Percentiles rank a stretch among this genome's conserved stretches.
phyloP scores from a whole-genome alignment of 2,888 invertebrate species.

The Neoascia interrupta region DNA sequence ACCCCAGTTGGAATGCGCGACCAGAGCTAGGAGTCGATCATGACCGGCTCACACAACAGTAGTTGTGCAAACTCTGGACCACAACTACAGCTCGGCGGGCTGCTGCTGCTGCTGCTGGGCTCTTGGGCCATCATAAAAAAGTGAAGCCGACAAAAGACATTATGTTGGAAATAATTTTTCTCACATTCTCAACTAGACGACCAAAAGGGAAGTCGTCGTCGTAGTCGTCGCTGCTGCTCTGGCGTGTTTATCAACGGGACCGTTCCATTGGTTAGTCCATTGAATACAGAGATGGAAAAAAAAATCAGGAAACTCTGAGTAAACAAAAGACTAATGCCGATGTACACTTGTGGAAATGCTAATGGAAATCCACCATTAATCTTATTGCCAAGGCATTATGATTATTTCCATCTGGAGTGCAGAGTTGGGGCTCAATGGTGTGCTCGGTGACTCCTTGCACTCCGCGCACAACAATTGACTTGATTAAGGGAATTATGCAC shows the following conservation, averaged over 20 bases:
- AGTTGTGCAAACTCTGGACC: slow-evolving; percentile 59
- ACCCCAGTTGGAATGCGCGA: slow-evolving; percentile 60
- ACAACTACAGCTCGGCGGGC: slow-evolving; percentile 18
- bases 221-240: too few species aligned
- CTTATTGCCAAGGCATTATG: slow-evolving; percentile 63
- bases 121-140: slow-evolving; percentile 60
- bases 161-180: slow-evolving; percentile 67
- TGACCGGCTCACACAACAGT: slow-evolving; percentile 48
- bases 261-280: slow-evolving; percentile 30
- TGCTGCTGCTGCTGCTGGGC: slow-evolving; percentile 12
- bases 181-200: slow-evolving; percentile 65
- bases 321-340: slow-evolving; percentile 57
- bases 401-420: slow-evolving; percentile 53
- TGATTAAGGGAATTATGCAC: slow-evolving; percentile 58
- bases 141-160: slow-evolving; percentile 67
- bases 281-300: slow-evolving; percentile 22
- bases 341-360: slow-evolving; percentile 59
- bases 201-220: slow-evolving; percentile 59
- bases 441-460: background rate
- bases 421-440: slow-evolving; percentile 15
- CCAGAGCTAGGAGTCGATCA: slow-evolving; percentile 56
- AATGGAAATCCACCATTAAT: slow-evolving; percentile 64
- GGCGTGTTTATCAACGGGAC: slow-evolving; percentile 60
- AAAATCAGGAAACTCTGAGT: slow-evolving; percentile 29
- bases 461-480: slow-evolving; percentile 48